Percentiles rank a stretch among this genome's conserved stretches.
Conservation (phyloP, 2,797 vertebrate species). For the Sparus aurata region DNA sequence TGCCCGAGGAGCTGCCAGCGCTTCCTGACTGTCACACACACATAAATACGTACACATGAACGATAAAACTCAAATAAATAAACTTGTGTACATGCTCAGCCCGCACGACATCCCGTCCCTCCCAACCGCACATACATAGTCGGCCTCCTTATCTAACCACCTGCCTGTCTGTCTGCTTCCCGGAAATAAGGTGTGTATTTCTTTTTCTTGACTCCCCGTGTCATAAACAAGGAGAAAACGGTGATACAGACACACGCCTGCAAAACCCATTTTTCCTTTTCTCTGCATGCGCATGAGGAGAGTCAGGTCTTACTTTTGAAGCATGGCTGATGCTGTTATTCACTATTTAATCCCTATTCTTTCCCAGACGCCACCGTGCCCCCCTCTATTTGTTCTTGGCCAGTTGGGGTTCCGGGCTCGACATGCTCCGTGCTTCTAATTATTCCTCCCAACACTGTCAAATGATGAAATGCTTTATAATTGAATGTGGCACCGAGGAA, state of each 20-base stretch:
- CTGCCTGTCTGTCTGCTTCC: constrained; percentile 36
- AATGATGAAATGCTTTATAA: constrained; percentile 49
- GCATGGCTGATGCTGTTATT: constrained; percentile 59
- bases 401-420: constrained; percentile 54
- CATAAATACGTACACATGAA: constrained; percentile 18
- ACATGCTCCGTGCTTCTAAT: constrained; percentile 62
- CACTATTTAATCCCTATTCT: constrained; percentile 67
- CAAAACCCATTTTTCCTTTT: constrained; percentile 7
- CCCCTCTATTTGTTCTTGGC: constrained; percentile 57
- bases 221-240: constrained; percentile 13
- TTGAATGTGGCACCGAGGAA: constrained; percentile 45
- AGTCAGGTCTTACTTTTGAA: constrained; percentile 53
- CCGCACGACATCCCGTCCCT: constrained; percentile 25
- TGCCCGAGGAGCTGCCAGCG: constrained; percentile 62
- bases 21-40: constrained; percentile 44
- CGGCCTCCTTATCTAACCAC: constrained; percentile 62
- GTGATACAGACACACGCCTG: constrained; percentile 3
- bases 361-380: constrained; percentile 38
- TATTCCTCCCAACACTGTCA: constrained; percentile 57
- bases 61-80: constrained; percentile 59
- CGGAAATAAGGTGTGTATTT: constrained; percentile 44
- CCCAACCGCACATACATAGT: constrained; percentile 20
- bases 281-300: constrained; percentile 9
- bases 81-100: constrained; percentile 43
- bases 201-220: constrained; percentile 25